Base-by-base conservation (phyloP, 2,113 vertebrate species). In the Bucco capensis region DNA sequence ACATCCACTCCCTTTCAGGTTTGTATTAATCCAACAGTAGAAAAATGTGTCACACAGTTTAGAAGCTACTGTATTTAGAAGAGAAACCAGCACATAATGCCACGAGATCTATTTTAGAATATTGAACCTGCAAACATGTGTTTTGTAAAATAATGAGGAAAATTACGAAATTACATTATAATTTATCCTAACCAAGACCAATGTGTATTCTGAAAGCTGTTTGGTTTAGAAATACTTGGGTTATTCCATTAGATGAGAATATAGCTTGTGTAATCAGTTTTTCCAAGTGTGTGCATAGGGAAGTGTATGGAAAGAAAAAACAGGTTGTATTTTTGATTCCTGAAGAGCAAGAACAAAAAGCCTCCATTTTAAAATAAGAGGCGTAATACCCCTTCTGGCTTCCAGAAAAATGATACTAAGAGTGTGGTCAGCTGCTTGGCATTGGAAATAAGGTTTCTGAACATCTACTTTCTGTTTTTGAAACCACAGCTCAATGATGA, bases 171-270 rank as follows among this genome's bases (percentile, higher is more conserved):
- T 72, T 57, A 60, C 66, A 69, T 95, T 88, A 75, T 86, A 84
- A 90, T 93, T 96, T 83, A 53, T 84, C 54, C 42, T 92, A 79
- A 92, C 86, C 58, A 4, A 83, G 57, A 88, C 72, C 62, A 60
- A 4, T 64, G 44, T 76, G 73, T 83, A 22, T 79, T 86, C 73
- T 79, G 56, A 88, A 92, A 78, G 53, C 40, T 89, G 77, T 95
- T 96, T 95, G 66, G 92, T 96, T 89, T 94, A 96, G 89, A 92
- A 93, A 86, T 85, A 58, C 67, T 87, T 77, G 24, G 46, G 66
- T 93, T 75, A 57, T 67, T 92, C 64, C 57, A 58, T 87, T 91
- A 80, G 72, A 80, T 77, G 82, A 84, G 69, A 70, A 69, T 81
- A 66, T 54, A 67, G 70, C 83, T 92, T 90, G 47, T 80, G 74